Percentiles rank a stretch among this genome's conserved stretches.
phyloP scores from a whole-genome alignment of 2,113 vertebrate species.

The Xiphophorus maculatus region DNA sequence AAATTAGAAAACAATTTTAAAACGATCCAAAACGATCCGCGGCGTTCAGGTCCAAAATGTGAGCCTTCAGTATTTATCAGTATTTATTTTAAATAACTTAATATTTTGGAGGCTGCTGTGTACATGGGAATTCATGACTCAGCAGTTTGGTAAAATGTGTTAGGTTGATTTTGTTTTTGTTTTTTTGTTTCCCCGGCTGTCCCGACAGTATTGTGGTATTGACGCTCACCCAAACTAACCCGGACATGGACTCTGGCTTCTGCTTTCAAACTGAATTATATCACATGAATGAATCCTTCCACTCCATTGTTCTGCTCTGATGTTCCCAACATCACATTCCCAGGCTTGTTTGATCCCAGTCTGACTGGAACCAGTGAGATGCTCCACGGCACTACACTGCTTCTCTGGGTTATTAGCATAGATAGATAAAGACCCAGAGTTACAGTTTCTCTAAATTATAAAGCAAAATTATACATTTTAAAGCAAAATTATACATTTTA shows the following conservation, averaged over 20 bases:
- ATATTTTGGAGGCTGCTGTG: background rate
- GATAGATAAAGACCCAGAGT: too few species aligned
- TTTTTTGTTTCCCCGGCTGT: conserved; percentile 10
- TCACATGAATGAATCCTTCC: conserved; percentile 64
- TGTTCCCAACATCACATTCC: conserved; percentile 46
- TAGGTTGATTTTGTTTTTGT: conserved; percentile 34
- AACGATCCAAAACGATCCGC: too few species aligned
- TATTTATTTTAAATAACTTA: background rate
- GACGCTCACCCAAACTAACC: conserved; percentile 23
- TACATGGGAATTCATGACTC: background rate
- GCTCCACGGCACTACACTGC: background rate
- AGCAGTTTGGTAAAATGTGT: conserved; percentile 27
- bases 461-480: too few species aligned
- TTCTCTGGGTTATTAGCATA: background rate
- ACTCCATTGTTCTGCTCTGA: conserved; percentile 37
- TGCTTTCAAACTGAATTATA: conserved; percentile 68
- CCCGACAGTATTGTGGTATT: conserved; percentile 16
- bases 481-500: too few species aligned
- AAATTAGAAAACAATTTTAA: background rate
- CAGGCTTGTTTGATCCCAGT: conserved; percentile 55
- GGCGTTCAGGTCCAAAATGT: too few species aligned
- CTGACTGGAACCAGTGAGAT: conserved; percentile 11
- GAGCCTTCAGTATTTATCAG: background rate
- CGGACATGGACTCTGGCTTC: conserved; percentile 52
- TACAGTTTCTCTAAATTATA: too few species aligned